A percentile compares a stretch with the other conserved stretches of the same genome.
Evolutionary conservation across 2,113 vertebrate genomes (phyloP).

Genomic region (Nothobranchius kuhntae): DNA sequence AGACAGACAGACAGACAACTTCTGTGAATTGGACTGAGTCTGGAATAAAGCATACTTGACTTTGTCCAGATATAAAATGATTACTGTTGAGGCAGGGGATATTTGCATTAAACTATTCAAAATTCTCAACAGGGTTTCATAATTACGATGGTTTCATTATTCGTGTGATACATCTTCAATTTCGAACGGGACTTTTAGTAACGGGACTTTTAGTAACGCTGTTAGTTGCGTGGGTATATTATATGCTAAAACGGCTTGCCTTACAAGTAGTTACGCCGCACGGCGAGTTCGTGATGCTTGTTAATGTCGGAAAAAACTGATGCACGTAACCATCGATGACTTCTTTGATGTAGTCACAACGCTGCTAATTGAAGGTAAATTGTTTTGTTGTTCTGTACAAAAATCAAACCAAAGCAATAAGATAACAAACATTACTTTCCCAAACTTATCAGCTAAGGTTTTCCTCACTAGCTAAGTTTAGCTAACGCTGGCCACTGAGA

Average conservation of each 20-base stretch:
- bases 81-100: too few relatives aligned
- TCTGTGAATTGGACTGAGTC: too few relatives aligned
- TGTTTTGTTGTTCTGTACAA: neutral
- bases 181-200: too few relatives aligned
- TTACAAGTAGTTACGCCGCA: neutral
- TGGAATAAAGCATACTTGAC: too few relatives aligned
- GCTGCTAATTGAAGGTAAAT: slow-evolving; percentile 17
- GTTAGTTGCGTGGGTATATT: neutral
- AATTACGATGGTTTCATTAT: too few relatives aligned
- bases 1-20: too few relatives aligned
- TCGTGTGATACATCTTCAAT: too few relatives aligned
- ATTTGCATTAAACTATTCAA: too few relatives aligned
- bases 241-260: neutral
- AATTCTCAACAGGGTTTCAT: too few relatives aligned
- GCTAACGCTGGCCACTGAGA: slow-evolving; percentile 5
- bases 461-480: slow-evolving; percentile 19
- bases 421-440: neutral
- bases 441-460: neutral
- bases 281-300: too few relatives aligned
- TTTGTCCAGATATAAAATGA: too few relatives aligned
- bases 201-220: too few relatives aligned
- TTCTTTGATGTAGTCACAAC: neutral
- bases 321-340: neutral
- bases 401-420: neutral
- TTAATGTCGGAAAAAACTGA: neutral